These are phyloP conservation scores for Trypoxylon attenuatum DNA, from an alignment of 2,888 invertebrate species.

Conservation along the genomic window DNA sequence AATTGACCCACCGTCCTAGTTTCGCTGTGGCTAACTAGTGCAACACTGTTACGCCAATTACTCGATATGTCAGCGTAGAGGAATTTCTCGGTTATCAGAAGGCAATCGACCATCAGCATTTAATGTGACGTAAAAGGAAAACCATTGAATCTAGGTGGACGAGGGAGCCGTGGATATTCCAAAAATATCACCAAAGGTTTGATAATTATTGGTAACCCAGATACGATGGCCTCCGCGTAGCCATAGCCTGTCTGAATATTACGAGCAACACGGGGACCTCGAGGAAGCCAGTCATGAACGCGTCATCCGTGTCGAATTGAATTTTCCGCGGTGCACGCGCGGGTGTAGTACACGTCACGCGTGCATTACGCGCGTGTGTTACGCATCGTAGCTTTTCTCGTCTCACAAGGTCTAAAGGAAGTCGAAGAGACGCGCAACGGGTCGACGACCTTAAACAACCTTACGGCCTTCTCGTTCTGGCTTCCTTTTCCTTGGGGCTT, in stretches of 20 bases:
- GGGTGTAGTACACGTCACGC: slow-evolving; percentile 3
- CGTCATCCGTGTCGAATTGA: slow-evolving; percentile 47
- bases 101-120: too few relatives aligned
- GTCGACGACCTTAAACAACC: slow-evolving; percentile 57
- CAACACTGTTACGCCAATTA: too few relatives aligned
- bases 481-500: slow-evolving; percentile 13
- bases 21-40: too few relatives aligned
- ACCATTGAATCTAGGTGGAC: too few relatives aligned
- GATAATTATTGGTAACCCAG: neutral
- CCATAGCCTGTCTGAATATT: neutral
- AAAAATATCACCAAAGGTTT: neutral
- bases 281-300: too few relatives aligned
- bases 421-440: slow-evolving; percentile 27
- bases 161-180: neutral
- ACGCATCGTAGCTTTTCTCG: slow-evolving; percentile 30
- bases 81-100: too few relatives aligned
- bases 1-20: too few relatives aligned
- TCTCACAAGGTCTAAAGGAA: slow-evolving; percentile 4
- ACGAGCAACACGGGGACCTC: slow-evolving; percentile 13
- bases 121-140: too few relatives aligned
- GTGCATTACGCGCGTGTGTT: slow-evolving; percentile 28
- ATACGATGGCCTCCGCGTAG: neutral
- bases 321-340: slow-evolving; percentile 40
- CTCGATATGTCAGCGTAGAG: too few relatives aligned
- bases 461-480: slow-evolving; percentile 36